Evolutionary conservation across 2,888 invertebrate species (phyloP).

Genomic region (Taphrorychus bicolor): DNA sequence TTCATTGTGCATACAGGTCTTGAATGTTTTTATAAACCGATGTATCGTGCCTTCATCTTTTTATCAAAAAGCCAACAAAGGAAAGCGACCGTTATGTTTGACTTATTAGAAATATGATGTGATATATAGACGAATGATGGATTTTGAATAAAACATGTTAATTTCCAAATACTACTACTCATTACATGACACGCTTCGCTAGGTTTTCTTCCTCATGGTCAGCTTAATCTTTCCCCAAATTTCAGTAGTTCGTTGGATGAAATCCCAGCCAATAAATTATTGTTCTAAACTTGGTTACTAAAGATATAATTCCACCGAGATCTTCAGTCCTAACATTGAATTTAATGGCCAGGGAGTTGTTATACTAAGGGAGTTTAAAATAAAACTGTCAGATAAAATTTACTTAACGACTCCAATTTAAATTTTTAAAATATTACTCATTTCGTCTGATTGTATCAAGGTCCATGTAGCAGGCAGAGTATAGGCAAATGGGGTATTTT

Average conservation of each 20-base stretch:
- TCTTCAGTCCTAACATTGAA: background rate
- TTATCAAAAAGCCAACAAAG: slow-evolving; percentile 2
- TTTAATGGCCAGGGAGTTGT: slow-evolving; percentile 2
- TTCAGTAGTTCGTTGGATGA: background rate
- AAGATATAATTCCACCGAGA: background rate
- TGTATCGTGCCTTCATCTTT: slow-evolving; percentile 18
- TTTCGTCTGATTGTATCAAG: slow-evolving; percentile 30
- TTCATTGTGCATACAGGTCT: slow-evolving; percentile 21
- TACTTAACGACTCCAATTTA: slow-evolving; percentile 32
- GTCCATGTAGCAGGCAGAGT: slow-evolving; percentile 30
- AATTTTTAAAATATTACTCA: slow-evolving; percentile 31
- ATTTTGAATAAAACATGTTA: no score
- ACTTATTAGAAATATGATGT: background rate
- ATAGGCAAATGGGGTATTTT: slow-evolving; percentile 28
- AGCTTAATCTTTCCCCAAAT: background rate
- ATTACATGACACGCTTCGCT: no score
- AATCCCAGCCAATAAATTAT: background rate
- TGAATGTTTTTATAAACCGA: slow-evolving; percentile 23
- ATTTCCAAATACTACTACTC: no score
- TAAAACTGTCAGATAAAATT: slow-evolving; percentile 27
- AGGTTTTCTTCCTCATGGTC: background rate
- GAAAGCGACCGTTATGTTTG: background rate
- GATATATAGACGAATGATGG: no score
- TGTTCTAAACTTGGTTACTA: background rate
- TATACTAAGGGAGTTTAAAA: slow-evolving; percentile 12